These are phyloP conservation scores for Meriones psammophilus DNA, from an alignment of 2,797 vertebrate genomes.

Conservation along the genomic window DNA sequence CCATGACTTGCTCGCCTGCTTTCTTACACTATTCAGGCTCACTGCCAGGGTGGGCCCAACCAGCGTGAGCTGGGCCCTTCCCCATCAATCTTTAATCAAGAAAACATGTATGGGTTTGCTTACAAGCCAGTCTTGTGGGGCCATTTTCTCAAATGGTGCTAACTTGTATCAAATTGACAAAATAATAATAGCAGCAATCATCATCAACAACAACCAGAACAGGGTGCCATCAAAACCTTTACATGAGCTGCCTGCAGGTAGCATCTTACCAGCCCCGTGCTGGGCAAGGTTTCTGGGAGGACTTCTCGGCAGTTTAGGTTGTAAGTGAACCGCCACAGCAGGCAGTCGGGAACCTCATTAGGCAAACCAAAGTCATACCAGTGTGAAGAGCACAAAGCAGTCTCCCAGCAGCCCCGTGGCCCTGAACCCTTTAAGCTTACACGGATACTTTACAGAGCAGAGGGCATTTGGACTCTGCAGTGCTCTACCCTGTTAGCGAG, in stretches of 20 bases:
- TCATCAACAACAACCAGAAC: neutral
- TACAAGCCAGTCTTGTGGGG: neutral
- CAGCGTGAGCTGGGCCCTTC: neutral
- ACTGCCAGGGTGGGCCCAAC: neutral
- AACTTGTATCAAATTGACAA: neutral
- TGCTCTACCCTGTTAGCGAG: neutral
- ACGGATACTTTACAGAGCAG: neutral
- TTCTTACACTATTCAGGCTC: neutral
- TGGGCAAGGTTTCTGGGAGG: neutral
- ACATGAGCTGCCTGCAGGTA: neutral
- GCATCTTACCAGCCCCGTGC: neutral
- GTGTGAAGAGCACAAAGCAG: neutral
- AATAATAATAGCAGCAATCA: neutral
- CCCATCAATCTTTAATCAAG: neutral
- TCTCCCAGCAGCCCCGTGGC: neutral
- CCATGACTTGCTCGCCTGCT: neutral
- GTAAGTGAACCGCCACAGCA: neutral
- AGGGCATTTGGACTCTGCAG: neutral
- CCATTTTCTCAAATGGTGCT: neutral
- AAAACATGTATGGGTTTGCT: neutral
- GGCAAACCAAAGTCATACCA: neutral
- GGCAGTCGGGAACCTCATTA: neutral
- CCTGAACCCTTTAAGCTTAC: neutral
- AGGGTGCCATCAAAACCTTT: neutral
- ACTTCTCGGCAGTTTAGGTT: neutral